Conservation (phyloP, 2,797 vertebrate species). For the Syngnathus acus region DNA sequence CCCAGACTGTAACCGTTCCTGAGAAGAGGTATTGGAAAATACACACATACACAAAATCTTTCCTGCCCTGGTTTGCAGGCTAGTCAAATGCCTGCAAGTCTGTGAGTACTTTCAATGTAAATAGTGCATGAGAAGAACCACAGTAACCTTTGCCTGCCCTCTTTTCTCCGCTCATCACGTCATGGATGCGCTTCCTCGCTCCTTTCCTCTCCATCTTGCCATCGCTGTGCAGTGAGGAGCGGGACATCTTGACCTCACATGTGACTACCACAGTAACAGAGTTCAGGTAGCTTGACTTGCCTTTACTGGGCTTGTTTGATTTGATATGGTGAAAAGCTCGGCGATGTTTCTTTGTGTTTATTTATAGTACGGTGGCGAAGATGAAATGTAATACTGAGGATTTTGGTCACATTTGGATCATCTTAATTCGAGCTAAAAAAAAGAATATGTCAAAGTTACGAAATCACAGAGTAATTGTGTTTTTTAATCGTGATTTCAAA, state of each 20-base stretch:
- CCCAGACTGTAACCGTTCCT: constrained; percentile 51
- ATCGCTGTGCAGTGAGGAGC: constrained; percentile 24
- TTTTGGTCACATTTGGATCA: not conserved
- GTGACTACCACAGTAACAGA: constrained; percentile 35
- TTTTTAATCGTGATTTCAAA: too few species aligned
- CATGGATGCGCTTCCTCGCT: constrained; percentile 21
- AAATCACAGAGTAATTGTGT: too few species aligned
- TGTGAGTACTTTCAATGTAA: constrained; percentile 32
- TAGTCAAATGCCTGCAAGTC: constrained; percentile 26
- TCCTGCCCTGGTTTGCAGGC: constrained; percentile 37
- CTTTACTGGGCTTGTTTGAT: not conserved
- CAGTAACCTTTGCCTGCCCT: constrained; percentile 47
- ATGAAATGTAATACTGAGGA: not conserved
- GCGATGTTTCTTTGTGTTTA: constrained; percentile 14
- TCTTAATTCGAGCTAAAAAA: too few species aligned
- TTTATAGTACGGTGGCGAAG: constrained; percentile 11
- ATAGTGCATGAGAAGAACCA: constrained; percentile 56
- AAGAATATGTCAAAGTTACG: too few species aligned
- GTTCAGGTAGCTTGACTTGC: constrained; percentile 37
- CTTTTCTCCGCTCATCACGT: constrained; percentile 31
- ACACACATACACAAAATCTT: constrained; percentile 12
- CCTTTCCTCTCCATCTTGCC: constrained; percentile 8
- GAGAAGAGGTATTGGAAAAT: constrained; percentile 34
- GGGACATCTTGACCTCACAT: constrained; percentile 28
- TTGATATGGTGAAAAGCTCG: not conserved